A percentile compares a stretch with the other conserved stretches of the same genome.
Conservation (phyloP, 1,140 invertebrate species). For the Drosophila funebris region DNA sequence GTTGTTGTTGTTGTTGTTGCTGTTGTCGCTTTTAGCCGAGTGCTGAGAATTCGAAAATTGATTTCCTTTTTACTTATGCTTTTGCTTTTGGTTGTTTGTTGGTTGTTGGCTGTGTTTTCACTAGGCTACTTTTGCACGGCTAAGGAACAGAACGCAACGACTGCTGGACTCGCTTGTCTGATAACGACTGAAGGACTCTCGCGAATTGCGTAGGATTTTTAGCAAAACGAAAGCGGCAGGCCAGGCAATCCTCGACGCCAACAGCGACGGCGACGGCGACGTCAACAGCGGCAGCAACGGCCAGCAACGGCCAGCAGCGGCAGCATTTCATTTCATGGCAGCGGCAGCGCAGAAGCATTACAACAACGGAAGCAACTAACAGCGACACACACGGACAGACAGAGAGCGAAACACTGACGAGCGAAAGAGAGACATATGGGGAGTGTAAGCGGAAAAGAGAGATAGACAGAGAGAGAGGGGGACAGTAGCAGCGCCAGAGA, state of each 20-base stretch:
- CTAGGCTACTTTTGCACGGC: slow-evolving; percentile 83
- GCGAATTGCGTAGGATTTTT: slow-evolving; percentile 81
- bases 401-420: slow-evolving; percentile 8
- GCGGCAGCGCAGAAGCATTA: slow-evolving; percentile 74
- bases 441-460: neutral
- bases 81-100: slow-evolving; percentile 33
- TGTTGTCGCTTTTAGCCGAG: slow-evolving; percentile 18
- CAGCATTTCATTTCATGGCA: slow-evolving; percentile 17
- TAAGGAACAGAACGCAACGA: slow-evolving; percentile 83
- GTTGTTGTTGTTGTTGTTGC: slow-evolving; percentile 21
- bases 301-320: slow-evolving; percentile 1
- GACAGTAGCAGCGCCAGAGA: slow-evolving; percentile 1
- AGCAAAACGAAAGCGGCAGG: slow-evolving; percentile 56
- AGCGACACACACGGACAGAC: slow-evolving; percentile 13
- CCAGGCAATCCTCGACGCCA: slow-evolving; percentile 35
- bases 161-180: slow-evolving; percentile 84
- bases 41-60: slow-evolving; percentile 37
- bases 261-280: neutral
- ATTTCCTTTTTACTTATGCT: slow-evolving; percentile 53
- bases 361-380: slow-evolving; percentile 73
- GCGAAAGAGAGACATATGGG: slow-evolving; percentile 13
- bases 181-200: slow-evolving; percentile 83
- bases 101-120: slow-evolving; percentile 59
- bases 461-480: neutral
- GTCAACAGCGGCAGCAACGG: slow-evolving; percentile 1